Base-by-base conservation (phyloP, 2,797 vertebrate genomes). In the Eulemur albifrons region DNA sequence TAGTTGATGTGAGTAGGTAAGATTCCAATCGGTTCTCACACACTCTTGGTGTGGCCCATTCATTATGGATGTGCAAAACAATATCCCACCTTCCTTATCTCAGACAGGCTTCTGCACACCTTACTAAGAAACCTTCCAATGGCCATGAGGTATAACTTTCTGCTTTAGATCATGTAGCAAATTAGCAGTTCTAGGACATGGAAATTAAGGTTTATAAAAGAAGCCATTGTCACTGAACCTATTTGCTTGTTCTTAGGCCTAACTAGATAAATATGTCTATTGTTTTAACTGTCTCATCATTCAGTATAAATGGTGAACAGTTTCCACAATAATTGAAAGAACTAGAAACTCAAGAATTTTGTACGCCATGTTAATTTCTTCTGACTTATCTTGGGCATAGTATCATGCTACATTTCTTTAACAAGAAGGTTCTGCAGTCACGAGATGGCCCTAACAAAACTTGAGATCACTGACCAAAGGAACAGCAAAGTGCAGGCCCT, bases 11-110 rank as follows among this genome's bases (percentile, higher is more conserved):
- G n/a, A 93, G 38, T 75, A 95, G 87, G 59, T 95, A 98, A 98
- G 97, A 97, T 97, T 96, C 95, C 92, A 96, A 84, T 95, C 84
- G 67, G 92, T 95, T 96, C 96, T 98, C 95, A 97, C 86, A 98
- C 97, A 95, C 98, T 93, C 59, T 97, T 97, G 85, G 85, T 96
- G 96, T 96, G 92, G 96, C 93, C 97, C 93, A 96, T 96, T 92
- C 84, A 88, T 87, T 69, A 93, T 95, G 86, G 21, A 93, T 97
- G 95, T 90, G 94, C 93, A 97, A 96, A 96, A 98, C 76, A 98
- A 96, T 95, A 98, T 70, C 94, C 30, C 84, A 70, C 52, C 45
- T 94, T 93, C 95, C 97, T 97, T 97, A 97, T 92, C 96, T 94
- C 72, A 27, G 35, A 87, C 70, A 0, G 0, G 8, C 54, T 72